Base-by-base conservation (phyloP, 2,888 invertebrate genomes). In the Falcaria lacertinaria region DNA sequence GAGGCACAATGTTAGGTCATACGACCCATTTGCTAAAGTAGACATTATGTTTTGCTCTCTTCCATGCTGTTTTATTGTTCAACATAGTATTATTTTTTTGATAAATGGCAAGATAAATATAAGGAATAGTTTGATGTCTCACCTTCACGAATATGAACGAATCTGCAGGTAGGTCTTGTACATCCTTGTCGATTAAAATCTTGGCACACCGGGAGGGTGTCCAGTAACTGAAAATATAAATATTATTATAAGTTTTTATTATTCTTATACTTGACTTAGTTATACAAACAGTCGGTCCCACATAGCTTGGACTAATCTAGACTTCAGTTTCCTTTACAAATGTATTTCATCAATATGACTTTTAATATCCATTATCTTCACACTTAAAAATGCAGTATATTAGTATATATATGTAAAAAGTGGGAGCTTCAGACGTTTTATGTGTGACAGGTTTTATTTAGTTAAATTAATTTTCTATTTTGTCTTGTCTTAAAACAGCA, bases 131-230 rank as follows among this genome's bases (percentile, higher is more conserved):
- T 41, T 46, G 39, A 15, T 40, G 48, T 87, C 93, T 91, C 90
- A 97, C 97, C 97, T 94, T 97, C 96, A 92, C 96, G 94, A 91
- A 97, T 94, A 94, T 97, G 97, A 92, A 97, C 96, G 93, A 97
- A 97, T 94, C 96, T 97, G 96, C 97, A 97, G 93, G 96, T 96
- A 91, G 95, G 94, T 93, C 97, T 94, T 92, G 94, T 95, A 93
- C 97, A 97, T 91, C 96, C 95, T 92, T 97, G 96, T 91, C 95
- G 95, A 95, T 97, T 98, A 98, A 97, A 98, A 98, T 97, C 98
- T 96, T 96, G 97, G 98, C 96, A 98, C 95, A 97, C 97, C 96
- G 95, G 98, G 97, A 97, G 97, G 97, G 96, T 98, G 97, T 97
- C 98, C 97, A 97, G 98, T 96, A 97, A 98, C 98, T 98, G 96